Conservation (phyloP, 92 coral and sea anemone genomes). For the Porites evermanni region DNA sequence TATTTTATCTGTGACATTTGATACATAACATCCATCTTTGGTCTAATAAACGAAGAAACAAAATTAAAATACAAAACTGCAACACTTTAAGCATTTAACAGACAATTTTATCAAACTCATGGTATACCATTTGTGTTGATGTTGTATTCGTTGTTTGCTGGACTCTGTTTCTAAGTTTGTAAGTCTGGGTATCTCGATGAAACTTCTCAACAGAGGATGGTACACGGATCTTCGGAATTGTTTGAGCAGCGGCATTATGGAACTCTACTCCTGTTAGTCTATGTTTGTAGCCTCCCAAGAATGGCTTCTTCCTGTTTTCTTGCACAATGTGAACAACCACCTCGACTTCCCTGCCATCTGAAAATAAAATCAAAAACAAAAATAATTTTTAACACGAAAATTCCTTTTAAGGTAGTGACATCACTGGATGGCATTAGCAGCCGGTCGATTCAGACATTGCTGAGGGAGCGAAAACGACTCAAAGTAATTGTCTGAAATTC, state of each 20-base stretch:
- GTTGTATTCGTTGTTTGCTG: slow-evolving; percentile 97
- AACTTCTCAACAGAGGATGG: slow-evolving; percentile 89
- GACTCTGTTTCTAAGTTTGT: slow-evolving; percentile 72
- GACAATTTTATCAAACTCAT: neutral
- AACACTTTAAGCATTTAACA: neutral
- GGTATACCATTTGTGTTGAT: slow-evolving; percentile 95
- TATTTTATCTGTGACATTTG: slow-evolving; percentile 86
- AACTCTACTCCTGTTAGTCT: slow-evolving; percentile 91
- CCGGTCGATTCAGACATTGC: too few relatives aligned
- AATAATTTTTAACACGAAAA: too few relatives aligned
- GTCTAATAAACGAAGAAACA: slow-evolving; percentile 58
- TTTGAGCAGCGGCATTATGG: slow-evolving; percentile 93
- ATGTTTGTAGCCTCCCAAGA: slow-evolving; percentile 91
- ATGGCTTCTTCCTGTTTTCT: slow-evolving; percentile 84
- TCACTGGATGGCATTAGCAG: too few relatives aligned
- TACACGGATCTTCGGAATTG: slow-evolving; percentile 86
- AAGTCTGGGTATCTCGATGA: slow-evolving; percentile 96
- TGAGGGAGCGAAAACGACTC: too few relatives aligned
- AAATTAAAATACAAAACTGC: neutral
- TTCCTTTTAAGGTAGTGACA: too few relatives aligned
- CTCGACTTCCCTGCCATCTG: slow-evolving; percentile 80
- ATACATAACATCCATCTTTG: slow-evolving; percentile 95
- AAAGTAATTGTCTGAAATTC: too few relatives aligned
- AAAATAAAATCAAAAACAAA: too few relatives aligned
- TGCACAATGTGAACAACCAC: slow-evolving; percentile 76